These are phyloP conservation scores for Drosophila basisetae DNA, from an alignment of 2,888 invertebrate species.

Conservation along the genomic window DNA sequence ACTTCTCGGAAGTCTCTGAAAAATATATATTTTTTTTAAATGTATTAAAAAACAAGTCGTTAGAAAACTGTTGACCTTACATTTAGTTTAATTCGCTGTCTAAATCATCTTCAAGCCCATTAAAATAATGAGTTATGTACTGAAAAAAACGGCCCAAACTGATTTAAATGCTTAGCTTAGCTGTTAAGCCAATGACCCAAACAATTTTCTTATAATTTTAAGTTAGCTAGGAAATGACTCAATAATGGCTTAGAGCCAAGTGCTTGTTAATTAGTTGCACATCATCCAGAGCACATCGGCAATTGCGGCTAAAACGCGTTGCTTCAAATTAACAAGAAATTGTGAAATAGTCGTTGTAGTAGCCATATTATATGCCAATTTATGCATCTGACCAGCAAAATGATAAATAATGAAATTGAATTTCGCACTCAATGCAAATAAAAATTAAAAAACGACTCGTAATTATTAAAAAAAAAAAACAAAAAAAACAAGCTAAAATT, in stretches of 20 bases:
- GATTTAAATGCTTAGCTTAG: conserved; percentile 23
- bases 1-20: conserved; percentile 26
- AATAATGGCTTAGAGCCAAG: conserved; percentile 26
- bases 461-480: conserved; percentile 4
- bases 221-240: conserved; percentile 57
- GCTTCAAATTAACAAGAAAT: conserved; percentile 50
- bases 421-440: conserved; percentile 63
- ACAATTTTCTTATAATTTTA: conserved; percentile 50
- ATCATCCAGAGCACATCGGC: conserved; percentile 25
- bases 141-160: conserved; percentile 7
- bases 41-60: background rate
- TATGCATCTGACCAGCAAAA: conserved; percentile 25
- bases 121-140: conserved; percentile 13
- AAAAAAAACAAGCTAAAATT: conserved; percentile 51
- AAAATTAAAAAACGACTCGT: conserved; percentile 3
- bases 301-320: conserved; percentile 26
- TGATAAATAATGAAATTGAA: conserved; percentile 54
- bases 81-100: background rate
- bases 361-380: conserved; percentile 28
- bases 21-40: background rate
- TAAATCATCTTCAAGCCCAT: conserved; percentile 9
- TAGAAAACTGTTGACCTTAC: conserved; percentile 15
- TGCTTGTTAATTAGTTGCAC: conserved; percentile 33
- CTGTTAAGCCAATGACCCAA: conserved; percentile 29
- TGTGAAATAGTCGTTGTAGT: conserved; percentile 35